Conservation (phyloP, 2,888 invertebrate species). For the Conus canariensis region DNA sequence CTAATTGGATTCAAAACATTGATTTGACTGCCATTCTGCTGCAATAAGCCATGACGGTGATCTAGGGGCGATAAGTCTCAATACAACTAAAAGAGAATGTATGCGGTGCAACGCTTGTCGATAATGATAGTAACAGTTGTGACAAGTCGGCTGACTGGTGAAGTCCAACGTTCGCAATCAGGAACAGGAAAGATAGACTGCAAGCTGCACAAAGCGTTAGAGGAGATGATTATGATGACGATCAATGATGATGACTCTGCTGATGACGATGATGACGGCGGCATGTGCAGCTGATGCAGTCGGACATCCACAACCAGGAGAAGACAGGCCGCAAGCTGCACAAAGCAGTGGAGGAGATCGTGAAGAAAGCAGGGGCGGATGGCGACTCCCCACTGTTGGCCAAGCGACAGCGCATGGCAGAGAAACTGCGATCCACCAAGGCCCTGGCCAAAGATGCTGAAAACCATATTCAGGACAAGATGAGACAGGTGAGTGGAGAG, state of each 20-base stretch:
- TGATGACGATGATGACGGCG: background rate
- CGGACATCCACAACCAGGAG: conserved; percentile 74
- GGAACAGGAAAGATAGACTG: too few relatives aligned
- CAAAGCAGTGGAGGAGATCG: conserved; percentile 73
- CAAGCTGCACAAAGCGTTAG: too few relatives aligned
- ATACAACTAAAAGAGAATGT: too few relatives aligned
- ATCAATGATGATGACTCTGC: background rate
- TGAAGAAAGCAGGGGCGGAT: conserved; percentile 54
- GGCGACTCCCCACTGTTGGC: conserved; percentile 62
- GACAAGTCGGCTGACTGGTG: too few relatives aligned
- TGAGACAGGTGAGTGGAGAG: conserved; percentile 66
- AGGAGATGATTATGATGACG: too few relatives aligned
- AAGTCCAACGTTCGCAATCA: too few relatives aligned
- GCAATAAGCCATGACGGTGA: too few relatives aligned
- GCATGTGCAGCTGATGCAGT: conserved; percentile 69
- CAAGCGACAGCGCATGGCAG: conserved; percentile 75
- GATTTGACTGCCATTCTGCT: too few relatives aligned
- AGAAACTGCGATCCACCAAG: conserved; percentile 68
- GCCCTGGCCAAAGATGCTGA: conserved; percentile 70
- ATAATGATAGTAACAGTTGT: too few relatives aligned
- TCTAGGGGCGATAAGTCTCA: too few relatives aligned
- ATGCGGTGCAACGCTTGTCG: too few relatives aligned
- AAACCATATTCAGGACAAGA: conserved; percentile 40
- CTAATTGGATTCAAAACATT: too few relatives aligned
- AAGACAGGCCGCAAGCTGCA: conserved; percentile 70